Evolutionary conservation across 2,888 invertebrate genomes (phyloP).

Genomic region (Parnassius orleans): DNA sequence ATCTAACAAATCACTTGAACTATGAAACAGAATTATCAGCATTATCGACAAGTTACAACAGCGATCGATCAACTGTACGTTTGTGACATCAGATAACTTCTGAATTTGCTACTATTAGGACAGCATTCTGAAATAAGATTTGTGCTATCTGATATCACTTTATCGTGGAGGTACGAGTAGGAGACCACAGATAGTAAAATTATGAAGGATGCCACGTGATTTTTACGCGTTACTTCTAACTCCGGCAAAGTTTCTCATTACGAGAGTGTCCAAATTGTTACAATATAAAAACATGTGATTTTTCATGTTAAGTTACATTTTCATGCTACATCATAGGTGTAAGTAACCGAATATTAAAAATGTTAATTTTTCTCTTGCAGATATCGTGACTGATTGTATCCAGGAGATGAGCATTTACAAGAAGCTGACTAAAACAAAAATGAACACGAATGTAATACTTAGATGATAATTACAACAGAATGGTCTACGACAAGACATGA

Average conservation of each 20-base stretch:
- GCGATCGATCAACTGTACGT: constrained; percentile 19
- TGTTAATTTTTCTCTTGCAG: constrained; percentile 10
- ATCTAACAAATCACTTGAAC: constrained; percentile 24
- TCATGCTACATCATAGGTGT: no score
- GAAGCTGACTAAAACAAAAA: constrained; percentile 12
- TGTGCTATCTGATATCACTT: not conserved
- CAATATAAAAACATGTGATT: not conserved
- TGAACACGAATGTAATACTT: constrained; percentile 6
- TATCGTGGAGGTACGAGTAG: not conserved
- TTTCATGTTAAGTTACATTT: not conserved
- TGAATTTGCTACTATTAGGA: constrained; percentile 8
- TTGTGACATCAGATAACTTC: constrained; percentile 19
- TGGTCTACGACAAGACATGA: constrained; percentile 61
- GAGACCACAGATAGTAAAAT: constrained; percentile 1
- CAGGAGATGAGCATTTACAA: constrained; percentile 11
- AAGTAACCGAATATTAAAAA: not conserved
- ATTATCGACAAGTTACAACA: constrained; percentile 12
- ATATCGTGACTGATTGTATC: constrained; percentile 5
- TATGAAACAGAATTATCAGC: constrained; percentile 14
- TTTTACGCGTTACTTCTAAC: not conserved
- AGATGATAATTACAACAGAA: constrained; percentile 38
- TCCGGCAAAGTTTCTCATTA: not conserved
- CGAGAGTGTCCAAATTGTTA: not conserved
- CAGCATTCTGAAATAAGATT: constrained; percentile 4
- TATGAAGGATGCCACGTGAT: not conserved